Conservation (phyloP, 2,888 invertebrate species). For the Amphimallon solstitiale region DNA sequence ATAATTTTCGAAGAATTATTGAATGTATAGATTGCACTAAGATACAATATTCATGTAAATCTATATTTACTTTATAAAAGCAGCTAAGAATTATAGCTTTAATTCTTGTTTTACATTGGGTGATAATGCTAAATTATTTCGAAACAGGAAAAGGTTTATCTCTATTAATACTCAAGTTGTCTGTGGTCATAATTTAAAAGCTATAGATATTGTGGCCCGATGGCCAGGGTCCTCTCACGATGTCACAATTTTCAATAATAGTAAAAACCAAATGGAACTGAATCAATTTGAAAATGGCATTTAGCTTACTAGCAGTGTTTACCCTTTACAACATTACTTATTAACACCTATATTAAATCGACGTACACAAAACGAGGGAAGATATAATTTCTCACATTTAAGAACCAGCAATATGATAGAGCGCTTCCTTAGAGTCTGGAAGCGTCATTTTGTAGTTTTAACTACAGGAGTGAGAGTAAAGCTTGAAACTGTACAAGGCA, state of each 20-base stretch:
- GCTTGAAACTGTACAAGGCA: constrained; percentile 42
- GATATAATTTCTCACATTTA: constrained; percentile 45
- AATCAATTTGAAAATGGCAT: not conserved
- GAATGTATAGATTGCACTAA: too few relatives aligned
- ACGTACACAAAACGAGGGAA: constrained; percentile 11
- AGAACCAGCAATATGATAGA: constrained; percentile 51
- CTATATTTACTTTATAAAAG: too few relatives aligned
- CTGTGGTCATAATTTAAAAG: constrained; percentile 45
- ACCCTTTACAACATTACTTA: constrained; percentile 37
- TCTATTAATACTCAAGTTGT: constrained; percentile 50
- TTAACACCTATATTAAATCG: constrained; percentile 36
- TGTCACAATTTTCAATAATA: constrained; percentile 40
- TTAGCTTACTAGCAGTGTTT: constrained; percentile 42
- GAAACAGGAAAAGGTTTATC: constrained; percentile 51
- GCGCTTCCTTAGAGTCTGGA: constrained; percentile 48
- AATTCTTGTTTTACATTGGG: too few relatives aligned
- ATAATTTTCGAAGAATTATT: too few relatives aligned
- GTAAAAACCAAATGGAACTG: not conserved
- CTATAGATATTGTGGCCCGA: constrained; percentile 44
- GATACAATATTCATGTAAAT: too few relatives aligned
- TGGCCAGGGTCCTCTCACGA: constrained; percentile 43
- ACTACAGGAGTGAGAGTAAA: constrained; percentile 38
- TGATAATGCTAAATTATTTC: constrained; percentile 47
- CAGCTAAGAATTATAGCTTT: too few relatives aligned
- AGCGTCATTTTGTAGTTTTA: constrained; percentile 47